These are phyloP conservation scores for Aurelia coerulea DNA, from an alignment of 30 jellyfish, hydroid and myxozoan species.

Conservation along the genomic window DNA sequence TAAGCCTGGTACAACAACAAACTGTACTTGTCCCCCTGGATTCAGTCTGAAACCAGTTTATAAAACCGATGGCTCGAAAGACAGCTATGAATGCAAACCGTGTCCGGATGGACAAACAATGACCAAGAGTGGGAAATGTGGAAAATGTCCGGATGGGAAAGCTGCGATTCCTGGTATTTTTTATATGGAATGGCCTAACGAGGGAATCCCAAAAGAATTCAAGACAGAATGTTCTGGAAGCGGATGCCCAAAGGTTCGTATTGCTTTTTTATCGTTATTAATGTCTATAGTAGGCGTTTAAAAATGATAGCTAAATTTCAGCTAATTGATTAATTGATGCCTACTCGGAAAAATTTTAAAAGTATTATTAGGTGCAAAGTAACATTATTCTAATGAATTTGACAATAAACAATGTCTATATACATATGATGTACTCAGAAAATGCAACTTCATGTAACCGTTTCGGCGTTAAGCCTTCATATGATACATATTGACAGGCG, in stretches of 20 bases:
- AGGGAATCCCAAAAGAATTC: constrained; percentile 59
- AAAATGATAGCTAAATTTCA: too few relatives aligned
- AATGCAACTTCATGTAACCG: too few relatives aligned
- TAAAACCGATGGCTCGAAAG: constrained; percentile 28
- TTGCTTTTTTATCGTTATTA: neutral
- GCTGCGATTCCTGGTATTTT: constrained; percentile 91
- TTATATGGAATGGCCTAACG: constrained; percentile 63
- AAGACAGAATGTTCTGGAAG: constrained; percentile 77
- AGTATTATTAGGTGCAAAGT: too few relatives aligned
- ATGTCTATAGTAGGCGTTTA: neutral
- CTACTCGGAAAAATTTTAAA: too few relatives aligned
- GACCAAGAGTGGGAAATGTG: constrained; percentile 35
- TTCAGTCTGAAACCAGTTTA: constrained; percentile 29
- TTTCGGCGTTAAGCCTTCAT: too few relatives aligned
- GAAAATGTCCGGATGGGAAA: constrained; percentile 72
- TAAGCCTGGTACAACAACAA: constrained; percentile 7
- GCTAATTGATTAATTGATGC: too few relatives aligned
- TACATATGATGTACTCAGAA: too few relatives aligned
- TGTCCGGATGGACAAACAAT: constrained; percentile 50
- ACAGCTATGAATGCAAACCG: constrained; percentile 26
- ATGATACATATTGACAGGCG: too few relatives aligned
- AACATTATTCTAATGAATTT: too few relatives aligned
- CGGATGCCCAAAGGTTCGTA: constrained; percentile 58
- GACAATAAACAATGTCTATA: too few relatives aligned
- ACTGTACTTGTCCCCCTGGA: constrained; percentile 88